Percentiles rank a stretch among this genome's conserved stretches.
Conservation (phyloP, 2,888 invertebrate species). For the Tenthredo amoena region DNA sequence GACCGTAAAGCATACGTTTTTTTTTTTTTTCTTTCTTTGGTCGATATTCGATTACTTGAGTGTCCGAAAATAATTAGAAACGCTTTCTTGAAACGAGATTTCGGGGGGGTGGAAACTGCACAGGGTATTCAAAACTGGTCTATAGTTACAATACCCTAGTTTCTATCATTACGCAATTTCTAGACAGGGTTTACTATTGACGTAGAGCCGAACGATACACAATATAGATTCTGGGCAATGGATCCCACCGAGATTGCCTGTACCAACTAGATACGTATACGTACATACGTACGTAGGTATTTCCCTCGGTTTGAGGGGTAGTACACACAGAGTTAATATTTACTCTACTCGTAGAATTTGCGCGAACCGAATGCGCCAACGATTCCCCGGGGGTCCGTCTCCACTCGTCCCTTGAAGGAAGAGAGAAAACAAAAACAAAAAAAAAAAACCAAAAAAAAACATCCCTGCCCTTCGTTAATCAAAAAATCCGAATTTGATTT, state of each 20-base stretch:
- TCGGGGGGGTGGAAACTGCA: no score
- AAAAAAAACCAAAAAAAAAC: not conserved
- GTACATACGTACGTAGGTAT: not conserved
- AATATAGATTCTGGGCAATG: slow-evolving; percentile 35
- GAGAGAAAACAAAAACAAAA: not conserved
- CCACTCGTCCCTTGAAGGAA: not conserved
- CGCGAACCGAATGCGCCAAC: not conserved
- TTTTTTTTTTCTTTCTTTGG: not conserved
- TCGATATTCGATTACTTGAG: no score
- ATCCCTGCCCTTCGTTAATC: no score
- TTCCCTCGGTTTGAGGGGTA: not conserved
- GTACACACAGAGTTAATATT: slow-evolving; percentile 37
- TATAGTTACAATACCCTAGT: no score
- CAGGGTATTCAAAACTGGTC: no score
- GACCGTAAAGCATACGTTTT: not conserved
- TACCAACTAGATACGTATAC: not conserved
- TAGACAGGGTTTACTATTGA: slow-evolving; percentile 10
- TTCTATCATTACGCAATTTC: not conserved
- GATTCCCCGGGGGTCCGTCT: not conserved
- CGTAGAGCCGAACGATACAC: slow-evolving; percentile 18
- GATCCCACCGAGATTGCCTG: slow-evolving; percentile 36
- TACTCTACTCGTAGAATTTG: slow-evolving; percentile 39
- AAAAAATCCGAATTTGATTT: no score
- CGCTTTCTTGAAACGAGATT: no score
- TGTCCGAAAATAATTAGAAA: no score